Evolutionary conservation across 2,113 vertebrate genomes (phyloP).

Genomic region (Penelope pileata): DNA sequence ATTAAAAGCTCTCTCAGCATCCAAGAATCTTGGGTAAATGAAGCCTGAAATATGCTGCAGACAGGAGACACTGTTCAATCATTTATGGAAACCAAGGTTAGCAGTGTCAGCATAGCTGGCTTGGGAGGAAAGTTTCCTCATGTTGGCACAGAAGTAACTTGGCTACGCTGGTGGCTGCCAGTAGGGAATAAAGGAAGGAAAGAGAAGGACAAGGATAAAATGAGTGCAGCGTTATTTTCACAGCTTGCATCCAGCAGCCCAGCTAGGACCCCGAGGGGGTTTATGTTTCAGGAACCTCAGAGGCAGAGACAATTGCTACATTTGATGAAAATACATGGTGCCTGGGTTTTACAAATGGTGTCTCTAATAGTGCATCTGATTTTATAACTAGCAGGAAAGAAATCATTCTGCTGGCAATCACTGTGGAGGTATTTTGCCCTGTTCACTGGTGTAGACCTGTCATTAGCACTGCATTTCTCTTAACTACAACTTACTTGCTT

Average conservation of each 20-base stretch:
- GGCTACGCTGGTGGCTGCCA: not conserved
- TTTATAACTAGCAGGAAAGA: conserved; percentile 11
- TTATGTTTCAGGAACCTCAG: not conserved
- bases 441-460: not conserved
- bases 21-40: not conserved
- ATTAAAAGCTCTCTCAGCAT: not conserved
- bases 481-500: conserved; percentile 6
- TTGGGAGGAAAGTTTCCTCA: not conserved
- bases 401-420: conserved; percentile 40
- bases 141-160: not conserved
- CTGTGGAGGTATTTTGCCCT: not conserved
- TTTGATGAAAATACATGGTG: not conserved
- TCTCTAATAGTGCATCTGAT: not conserved
- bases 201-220: not conserved
- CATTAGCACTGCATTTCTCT: conserved; percentile 45
- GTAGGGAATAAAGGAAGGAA: conserved; percentile 15
- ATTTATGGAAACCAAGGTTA: conserved; percentile 7
- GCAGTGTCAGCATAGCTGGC: not conserved
- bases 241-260: not conserved
- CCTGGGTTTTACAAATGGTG: conserved; percentile 27
- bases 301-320: not conserved
- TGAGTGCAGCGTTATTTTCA: not conserved
- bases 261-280: not conserved
- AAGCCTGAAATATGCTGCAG: not conserved
- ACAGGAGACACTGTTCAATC: conserved; percentile 33